Conservation (phyloP, 1,140 invertebrate species). For the Tetramorium simillimum region DNA sequence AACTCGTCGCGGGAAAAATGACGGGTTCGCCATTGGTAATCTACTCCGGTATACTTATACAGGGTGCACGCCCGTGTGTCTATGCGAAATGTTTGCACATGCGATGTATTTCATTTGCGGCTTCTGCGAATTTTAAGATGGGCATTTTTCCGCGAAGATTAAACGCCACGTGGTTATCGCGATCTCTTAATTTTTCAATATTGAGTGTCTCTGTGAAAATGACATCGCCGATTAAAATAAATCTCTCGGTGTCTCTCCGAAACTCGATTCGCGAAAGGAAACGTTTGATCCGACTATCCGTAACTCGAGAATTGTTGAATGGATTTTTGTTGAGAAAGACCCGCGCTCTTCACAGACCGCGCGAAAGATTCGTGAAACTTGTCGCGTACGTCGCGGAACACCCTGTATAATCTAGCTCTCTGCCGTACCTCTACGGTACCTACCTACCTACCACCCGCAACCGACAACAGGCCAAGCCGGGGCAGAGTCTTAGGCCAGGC, state of each 20-base stretch:
- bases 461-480: constrained; percentile 67
- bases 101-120: constrained; percentile 10
- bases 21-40: constrained; percentile 55
- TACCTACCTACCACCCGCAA: constrained; percentile 73
- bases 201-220: neutral
- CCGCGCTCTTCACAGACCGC: neutral
- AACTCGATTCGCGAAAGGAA: neutral
- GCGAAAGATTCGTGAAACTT: neutral
- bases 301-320: neutral
- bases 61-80: neutral
- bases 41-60: constrained; percentile 48
- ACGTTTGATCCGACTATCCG: neutral
- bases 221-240: neutral
- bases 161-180: neutral
- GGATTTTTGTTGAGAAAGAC: neutral
- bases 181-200: neutral
- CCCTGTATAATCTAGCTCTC: constrained; percentile 50
- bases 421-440: constrained; percentile 58
- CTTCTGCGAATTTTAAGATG: neutral
- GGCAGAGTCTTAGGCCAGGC: constrained; percentile 74
- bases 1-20: constrained; percentile 60
- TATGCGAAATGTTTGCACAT: neutral
- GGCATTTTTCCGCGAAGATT: neutral
- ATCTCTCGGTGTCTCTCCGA: neutral
- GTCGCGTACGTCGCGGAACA: constrained; percentile 34